These are phyloP conservation scores for Epinephelus coioides DNA, from an alignment of 2,797 vertebrate species.

Conservation along the genomic window DNA sequence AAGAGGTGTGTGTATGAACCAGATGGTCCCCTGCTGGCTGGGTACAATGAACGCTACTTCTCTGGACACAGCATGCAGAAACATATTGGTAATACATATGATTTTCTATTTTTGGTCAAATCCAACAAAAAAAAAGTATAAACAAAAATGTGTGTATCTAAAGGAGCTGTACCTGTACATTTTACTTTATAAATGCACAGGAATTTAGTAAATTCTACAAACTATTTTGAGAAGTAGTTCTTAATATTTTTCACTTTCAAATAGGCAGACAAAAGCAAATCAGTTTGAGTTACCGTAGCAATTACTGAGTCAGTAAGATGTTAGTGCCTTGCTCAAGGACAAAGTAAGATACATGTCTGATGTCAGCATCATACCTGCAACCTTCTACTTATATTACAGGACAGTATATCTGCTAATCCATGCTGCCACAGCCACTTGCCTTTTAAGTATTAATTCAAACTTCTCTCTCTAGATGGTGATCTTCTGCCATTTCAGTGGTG, in stretches of 20 bases:
- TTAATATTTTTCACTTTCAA: neutral
- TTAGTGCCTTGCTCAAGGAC: conserved; percentile 1
- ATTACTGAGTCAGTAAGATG: neutral
- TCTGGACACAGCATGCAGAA: conserved; percentile 70
- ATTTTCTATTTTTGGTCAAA: neutral
- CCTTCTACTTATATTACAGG: neutral
- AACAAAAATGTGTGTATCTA: neutral
- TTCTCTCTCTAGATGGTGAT: conserved; percentile 81
- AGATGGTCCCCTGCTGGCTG: conserved; percentile 85
- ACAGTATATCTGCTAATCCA: neutral
- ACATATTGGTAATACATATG: conserved; percentile 81
- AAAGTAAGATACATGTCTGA: neutral
- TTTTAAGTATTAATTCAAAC: neutral
- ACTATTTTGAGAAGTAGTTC: neutral
- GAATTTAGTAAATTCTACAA: neutral
- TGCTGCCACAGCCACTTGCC: neutral
- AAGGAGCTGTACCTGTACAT: neutral
- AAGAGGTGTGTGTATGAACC: conserved; percentile 87
- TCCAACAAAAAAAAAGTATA: neutral
- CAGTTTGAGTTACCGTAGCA: neutral
- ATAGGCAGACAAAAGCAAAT: neutral
- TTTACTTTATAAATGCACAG: neutral
- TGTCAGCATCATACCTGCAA: neutral
- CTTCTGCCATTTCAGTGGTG: conserved; percentile 90
- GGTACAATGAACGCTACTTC: conserved; percentile 87